phyloP scores from a whole-genome alignment of 2,888 invertebrate species.

The Ectemnius lituratus region DNA sequence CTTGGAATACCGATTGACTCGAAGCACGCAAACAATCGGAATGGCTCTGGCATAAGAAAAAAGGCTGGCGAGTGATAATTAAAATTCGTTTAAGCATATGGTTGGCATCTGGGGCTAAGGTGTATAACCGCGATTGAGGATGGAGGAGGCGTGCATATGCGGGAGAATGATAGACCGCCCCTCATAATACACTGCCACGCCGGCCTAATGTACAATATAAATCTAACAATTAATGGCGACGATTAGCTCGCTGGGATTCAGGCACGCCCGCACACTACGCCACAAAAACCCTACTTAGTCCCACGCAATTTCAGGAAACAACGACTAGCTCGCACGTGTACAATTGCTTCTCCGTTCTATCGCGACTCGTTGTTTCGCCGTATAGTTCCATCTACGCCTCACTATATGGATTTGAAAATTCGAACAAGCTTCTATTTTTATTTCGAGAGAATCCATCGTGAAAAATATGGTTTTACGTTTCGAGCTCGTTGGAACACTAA shows the following conservation, averaged over 20 bases:
- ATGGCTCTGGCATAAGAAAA: too few relatives aligned
- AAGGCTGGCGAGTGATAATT: slow-evolving; percentile 23
- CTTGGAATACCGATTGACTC: too few relatives aligned
- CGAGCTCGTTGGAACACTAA: slow-evolving; percentile 34
- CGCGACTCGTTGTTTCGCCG: too few relatives aligned
- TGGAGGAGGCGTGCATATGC: slow-evolving; percentile 51
- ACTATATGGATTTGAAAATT: too few relatives aligned
- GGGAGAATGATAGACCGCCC: slow-evolving; percentile 52
- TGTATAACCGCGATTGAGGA: slow-evolving; percentile 36
- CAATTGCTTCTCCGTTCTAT: too few relatives aligned
- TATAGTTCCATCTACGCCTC: too few relatives aligned
- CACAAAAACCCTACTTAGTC: slow-evolving; percentile 20
- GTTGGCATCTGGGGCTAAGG: slow-evolving; percentile 32
- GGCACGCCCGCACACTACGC: slow-evolving; percentile 18
- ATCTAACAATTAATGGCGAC: slow-evolving; percentile 59
- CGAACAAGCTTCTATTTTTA: too few relatives aligned
- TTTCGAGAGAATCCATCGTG: too few relatives aligned
- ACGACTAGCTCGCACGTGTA: too few relatives aligned
- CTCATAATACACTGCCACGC: slow-evolving; percentile 38
- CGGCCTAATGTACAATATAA: slow-evolving; percentile 53
- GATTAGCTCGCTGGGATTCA: slow-evolving; percentile 50
- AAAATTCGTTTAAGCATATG: slow-evolving; percentile 37
- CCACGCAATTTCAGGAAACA: too few relatives aligned
- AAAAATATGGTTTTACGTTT: neutral
- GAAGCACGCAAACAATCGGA: too few relatives aligned